Percentiles rank a stretch among this genome's conserved stretches.
phyloP scores from a whole-genome alignment of 2,888 invertebrate genomes.

The Pardosa pseudoannulata region DNA sequence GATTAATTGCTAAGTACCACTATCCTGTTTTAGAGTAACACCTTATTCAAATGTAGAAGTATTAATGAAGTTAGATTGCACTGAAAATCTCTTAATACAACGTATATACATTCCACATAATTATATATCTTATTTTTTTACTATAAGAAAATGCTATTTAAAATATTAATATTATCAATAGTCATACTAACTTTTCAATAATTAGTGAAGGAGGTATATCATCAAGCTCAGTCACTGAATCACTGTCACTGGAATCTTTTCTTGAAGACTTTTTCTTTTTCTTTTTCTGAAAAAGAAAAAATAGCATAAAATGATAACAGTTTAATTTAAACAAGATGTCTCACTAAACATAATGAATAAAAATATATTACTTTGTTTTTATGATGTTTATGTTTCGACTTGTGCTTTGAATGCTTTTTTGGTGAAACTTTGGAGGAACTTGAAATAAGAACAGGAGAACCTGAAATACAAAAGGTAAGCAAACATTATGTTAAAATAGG shows the following conservation, averaged over 20 bases:
- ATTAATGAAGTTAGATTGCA: no score
- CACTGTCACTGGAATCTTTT: constrained; percentile 6
- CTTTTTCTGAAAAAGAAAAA: constrained; percentile 41
- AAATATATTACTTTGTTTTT: constrained; percentile 30
- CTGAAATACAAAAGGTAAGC: no score
- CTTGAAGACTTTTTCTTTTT: constrained; percentile 40
- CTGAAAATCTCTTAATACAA: no score
- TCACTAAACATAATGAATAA: neutral
- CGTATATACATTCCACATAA: no score
- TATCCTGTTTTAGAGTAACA: no score
- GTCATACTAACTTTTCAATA: constrained; percentile 48
- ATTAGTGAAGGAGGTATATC: constrained; percentile 44
- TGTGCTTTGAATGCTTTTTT: constrained; percentile 42
- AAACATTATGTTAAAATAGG: no score
- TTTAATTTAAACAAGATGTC: neutral
- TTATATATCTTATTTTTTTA: no score
- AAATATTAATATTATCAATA: neutral
- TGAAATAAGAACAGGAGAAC: neutral
- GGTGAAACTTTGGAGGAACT: neutral
- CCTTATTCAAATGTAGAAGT: no score
- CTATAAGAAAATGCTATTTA: neutral
- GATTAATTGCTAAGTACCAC: no score
- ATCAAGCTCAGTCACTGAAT: constrained; percentile 31
- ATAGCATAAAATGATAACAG: neutral
- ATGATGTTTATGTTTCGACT: constrained; percentile 53